Evolutionary conservation across 2,888 invertebrate species (phyloP).

Genomic region (Petrolisthes cinctipes): DNA sequence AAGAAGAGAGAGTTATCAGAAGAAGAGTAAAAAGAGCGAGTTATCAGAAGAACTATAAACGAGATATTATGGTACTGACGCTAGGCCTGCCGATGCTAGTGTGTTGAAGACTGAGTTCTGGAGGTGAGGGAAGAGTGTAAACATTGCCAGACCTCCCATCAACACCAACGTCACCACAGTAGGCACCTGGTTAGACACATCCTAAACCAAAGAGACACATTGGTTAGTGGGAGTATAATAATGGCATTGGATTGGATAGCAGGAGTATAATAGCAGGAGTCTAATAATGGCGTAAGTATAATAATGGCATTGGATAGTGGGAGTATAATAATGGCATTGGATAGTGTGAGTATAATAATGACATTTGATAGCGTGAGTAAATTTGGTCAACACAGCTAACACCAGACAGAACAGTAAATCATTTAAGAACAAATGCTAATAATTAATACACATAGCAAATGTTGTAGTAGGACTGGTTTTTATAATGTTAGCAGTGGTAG

Average conservation of each 20-base stretch:
- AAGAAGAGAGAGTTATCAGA: background rate
- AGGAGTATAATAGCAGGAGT: no score
- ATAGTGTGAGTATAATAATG: no score
- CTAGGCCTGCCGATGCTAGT: background rate
- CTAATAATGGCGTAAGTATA: no score
- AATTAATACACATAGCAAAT: no score
- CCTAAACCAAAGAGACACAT: background rate
- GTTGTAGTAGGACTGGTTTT: no score
- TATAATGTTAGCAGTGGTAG: no score
- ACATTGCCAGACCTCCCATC: background rate
- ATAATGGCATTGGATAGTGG: no score
- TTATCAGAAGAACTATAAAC: background rate
- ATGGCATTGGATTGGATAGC: background rate
- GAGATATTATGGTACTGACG: background rate
- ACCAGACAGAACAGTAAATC: no score
- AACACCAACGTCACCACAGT: slow-evolving; percentile 1
- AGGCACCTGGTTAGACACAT: background rate
- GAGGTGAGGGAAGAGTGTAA: slow-evolving; percentile 8
- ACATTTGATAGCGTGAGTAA: no score
- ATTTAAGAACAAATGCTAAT: no score
- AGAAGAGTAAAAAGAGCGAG: background rate
- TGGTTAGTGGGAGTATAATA: background rate
- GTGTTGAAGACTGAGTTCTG: background rate
- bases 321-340: no score
- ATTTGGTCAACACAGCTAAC: no score